Conservation (phyloP, 1,140 invertebrate species). For the Mya arenaria region DNA sequence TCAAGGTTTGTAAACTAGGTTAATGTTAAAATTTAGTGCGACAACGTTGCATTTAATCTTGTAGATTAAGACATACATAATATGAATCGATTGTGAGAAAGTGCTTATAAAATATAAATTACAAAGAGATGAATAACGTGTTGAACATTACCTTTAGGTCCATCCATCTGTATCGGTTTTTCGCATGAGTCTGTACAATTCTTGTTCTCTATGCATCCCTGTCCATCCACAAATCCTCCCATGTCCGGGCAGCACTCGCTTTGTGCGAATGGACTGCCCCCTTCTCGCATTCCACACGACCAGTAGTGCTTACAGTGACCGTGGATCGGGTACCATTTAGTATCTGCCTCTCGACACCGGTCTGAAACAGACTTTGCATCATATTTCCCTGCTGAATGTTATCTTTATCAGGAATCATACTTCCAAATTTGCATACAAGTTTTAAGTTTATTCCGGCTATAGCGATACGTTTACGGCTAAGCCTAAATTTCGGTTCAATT, state of each 20-base stretch:
- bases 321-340: conserved; percentile 39
- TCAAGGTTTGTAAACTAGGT: too few relatives aligned
- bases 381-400: too few relatives aligned
- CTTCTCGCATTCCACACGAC: conserved; percentile 25
- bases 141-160: conserved; percentile 36
- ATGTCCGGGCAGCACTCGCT: conserved; percentile 42
- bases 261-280: conserved; percentile 12
- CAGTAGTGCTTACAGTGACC: conserved; percentile 54
- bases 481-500: too few relatives aligned
- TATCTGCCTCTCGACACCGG: conserved; percentile 35
- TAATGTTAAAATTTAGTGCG: too few relatives aligned
- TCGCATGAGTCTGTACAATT: conserved; percentile 44
- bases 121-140: too few relatives aligned
- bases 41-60: too few relatives aligned
- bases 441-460: background rate
- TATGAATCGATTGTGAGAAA: too few relatives aligned
- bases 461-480: too few relatives aligned
- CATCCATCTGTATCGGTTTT: conserved; percentile 1
- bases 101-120: too few relatives aligned
- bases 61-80: too few relatives aligned
- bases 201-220: conserved; percentile 41
- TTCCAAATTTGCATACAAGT: background rate
- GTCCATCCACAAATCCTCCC: conserved; percentile 42
- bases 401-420: background rate
- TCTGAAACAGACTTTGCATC: background rate